Evolutionary conservation across 2,113 vertebrate species (phyloP).

Genomic region (western clawed frog (Xenopus tropicalis)): DNA sequence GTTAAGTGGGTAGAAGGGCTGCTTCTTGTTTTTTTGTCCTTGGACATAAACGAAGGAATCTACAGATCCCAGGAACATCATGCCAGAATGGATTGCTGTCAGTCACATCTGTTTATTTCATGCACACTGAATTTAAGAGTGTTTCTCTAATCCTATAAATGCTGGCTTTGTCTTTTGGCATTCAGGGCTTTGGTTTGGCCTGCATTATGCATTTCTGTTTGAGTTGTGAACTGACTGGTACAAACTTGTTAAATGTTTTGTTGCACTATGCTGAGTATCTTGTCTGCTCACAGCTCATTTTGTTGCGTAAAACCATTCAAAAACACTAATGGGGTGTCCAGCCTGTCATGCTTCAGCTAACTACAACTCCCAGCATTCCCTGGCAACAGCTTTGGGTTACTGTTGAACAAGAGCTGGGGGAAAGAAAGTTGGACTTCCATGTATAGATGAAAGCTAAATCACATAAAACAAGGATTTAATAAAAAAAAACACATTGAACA

Average conservation of each 20-base stretch:
- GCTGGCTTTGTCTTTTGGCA: conserved; percentile 22
- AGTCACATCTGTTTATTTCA: conserved; percentile 16
- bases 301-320: no score
- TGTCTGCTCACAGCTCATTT: no score
- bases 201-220: conserved; percentile 21
- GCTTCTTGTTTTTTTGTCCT: neutral
- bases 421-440: no score
- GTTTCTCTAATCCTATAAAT: conserved; percentile 29
- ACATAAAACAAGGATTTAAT: no score
- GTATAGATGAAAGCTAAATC: no score
- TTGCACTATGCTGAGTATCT: neutral
- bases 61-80: neutral
- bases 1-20: conserved; percentile 4
- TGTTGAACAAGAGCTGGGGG: no score
- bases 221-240: conserved; percentile 15
- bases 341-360: no score
- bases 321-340: no score
- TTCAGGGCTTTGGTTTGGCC: conserved; percentile 19
- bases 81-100: conserved; percentile 20
- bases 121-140: conserved; percentile 12
- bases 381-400: no score
- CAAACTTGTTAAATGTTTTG: conserved; percentile 17
- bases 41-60: conserved; percentile 4
- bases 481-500: no score
- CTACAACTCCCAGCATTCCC: no score